Evolutionary conservation across 2,797 vertebrate species (phyloP), one percentile per base, ranked within the genome.

Genomic region (Gambelia wislizenii): DNA sequence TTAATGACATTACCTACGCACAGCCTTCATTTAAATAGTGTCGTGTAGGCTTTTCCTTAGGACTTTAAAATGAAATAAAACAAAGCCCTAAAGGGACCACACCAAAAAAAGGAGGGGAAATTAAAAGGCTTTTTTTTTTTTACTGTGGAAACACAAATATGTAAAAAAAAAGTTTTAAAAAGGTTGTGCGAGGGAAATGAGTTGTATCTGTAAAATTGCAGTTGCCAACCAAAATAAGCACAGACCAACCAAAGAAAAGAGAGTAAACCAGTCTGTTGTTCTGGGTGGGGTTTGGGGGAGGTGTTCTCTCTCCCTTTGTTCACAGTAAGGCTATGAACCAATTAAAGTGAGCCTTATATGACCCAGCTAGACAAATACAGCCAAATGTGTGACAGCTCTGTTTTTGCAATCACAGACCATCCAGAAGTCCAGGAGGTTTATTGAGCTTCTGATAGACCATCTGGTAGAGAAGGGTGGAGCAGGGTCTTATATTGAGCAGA

Each of bases 1-100:
- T 89, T 89, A 89, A 89, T 89, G 84, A n/a, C 85, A 89, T 89
- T 89, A 89, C 89, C 89, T 83, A 86, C 22, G 47, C 70, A 61
- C 70, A 27, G 61, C 56, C 70, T 86, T 89, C 84, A 86, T 89
- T 89, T 89, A 86, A 89, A 89, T 82, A 89, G 84, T 25, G 59
- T 83, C 36, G 78, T 61, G 59, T 47, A 83, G 89, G 70, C 79
- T 89, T 82, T 89, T 86, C 89, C 79, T 82, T 64, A 67, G 78
- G 80, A 86, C 78, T 86, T 89, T 59, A 54, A 78, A 86, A 67
- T 25, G 47, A 87, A 85, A 85, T 44, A 86, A 75, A 76, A 89
- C 30, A 89, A 61, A 89, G 74, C 78, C 84, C 89, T 89, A 47
- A 83, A 89, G 89, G 69, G 78, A 81, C 47, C 77, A 42, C 44